Percentiles rank a stretch among this genome's conserved stretches.
Conservation (phyloP, 1,140 invertebrate species). For the Anagrus nilaparvatae region DNA sequence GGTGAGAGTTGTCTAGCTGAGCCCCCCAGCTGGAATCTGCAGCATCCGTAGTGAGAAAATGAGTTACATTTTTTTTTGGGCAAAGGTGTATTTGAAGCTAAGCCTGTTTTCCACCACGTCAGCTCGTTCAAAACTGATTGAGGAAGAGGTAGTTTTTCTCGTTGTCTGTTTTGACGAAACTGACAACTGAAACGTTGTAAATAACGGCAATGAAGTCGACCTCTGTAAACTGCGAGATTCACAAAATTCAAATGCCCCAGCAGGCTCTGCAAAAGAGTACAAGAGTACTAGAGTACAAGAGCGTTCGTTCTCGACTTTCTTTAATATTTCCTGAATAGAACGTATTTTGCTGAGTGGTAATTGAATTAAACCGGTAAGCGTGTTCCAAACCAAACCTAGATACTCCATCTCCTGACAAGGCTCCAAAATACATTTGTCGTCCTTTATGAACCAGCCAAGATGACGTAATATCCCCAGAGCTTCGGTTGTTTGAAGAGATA, state of each 20-base stretch:
- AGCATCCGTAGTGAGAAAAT: slow-evolving; percentile 17
- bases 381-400: slow-evolving; percentile 17
- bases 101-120: slow-evolving; percentile 9
- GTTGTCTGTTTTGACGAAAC: slow-evolving; percentile 10
- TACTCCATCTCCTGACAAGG: slow-evolving; percentile 17
- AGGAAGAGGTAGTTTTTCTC: slow-evolving; percentile 1
- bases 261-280: slow-evolving; percentile 9
- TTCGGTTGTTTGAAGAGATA: slow-evolving; percentile 13
- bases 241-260: slow-evolving; percentile 17
- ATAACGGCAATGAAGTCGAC: slow-evolving; percentile 16
- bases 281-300: slow-evolving; percentile 13
- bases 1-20: slow-evolving; percentile 12
- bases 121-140: slow-evolving; percentile 6
- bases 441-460: slow-evolving; percentile 20
- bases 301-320: neutral
- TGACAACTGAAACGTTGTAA: slow-evolving; percentile 9
- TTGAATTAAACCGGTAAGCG: slow-evolving; percentile 5
- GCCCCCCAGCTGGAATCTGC: slow-evolving; percentile 19
- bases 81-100: slow-evolving; percentile 1
- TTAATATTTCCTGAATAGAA: slow-evolving; percentile 1
- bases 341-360: slow-evolving; percentile 9
- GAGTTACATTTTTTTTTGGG: slow-evolving; percentile 8
- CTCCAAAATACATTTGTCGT: slow-evolving; percentile 13
- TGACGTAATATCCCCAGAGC: slow-evolving; percentile 20
- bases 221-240: slow-evolving; percentile 13